Evolutionary conservation across 53 echinoderm and acorn worm species (phyloP), one percentile per base, ranked within the genome.

Genomic region (Antedon mediterranea): DNA sequence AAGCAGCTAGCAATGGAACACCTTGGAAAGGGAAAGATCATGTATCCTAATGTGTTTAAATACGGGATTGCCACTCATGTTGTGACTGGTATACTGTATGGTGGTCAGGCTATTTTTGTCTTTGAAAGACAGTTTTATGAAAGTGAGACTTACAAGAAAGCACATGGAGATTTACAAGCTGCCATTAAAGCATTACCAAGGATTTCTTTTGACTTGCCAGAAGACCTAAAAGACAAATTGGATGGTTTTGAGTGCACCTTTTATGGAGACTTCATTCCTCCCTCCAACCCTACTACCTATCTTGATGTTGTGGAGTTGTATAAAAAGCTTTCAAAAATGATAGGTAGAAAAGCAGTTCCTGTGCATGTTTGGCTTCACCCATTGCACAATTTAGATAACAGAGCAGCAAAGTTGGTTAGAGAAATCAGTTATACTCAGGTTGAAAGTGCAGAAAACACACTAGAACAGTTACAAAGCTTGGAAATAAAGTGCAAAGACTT

Each of bases 101-200:
- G 88, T 15, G 88, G 76, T 31, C 84, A 88, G 57, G 81, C 88
- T 0, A 81, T 88, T 73, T 88, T 88, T 34, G 88, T 88, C 13
- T 84, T 88, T 28, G 81, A 88, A 32, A 84, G 73, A 33, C 33
- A 78, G 8, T 76, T 31, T 11, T 30, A 28, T 0, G 28, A 8
- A 1, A 78, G 34, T 30, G 84, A 83, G 31, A 43, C 72, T 4
- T 32, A 31, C 28, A 0, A 78, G 31, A 43, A 83, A 34, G 78
- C 78, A 31, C 73, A 73, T 23, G 78, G 84, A 29, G 30, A 32
- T 29, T 23, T 83, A 32, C 31, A 79, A 73, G 84, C 5, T 37
- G 72, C 78, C 37, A 29, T 83, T 29, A 33, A 73, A 33, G 30
- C 30, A 28, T 29, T 78, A 26, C 44, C 34, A 3, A 29, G 37